These are phyloP conservation scores for Poecilia wingei DNA, from an alignment of 2,797 vertebrate genomes.

Conservation along the genomic window DNA sequence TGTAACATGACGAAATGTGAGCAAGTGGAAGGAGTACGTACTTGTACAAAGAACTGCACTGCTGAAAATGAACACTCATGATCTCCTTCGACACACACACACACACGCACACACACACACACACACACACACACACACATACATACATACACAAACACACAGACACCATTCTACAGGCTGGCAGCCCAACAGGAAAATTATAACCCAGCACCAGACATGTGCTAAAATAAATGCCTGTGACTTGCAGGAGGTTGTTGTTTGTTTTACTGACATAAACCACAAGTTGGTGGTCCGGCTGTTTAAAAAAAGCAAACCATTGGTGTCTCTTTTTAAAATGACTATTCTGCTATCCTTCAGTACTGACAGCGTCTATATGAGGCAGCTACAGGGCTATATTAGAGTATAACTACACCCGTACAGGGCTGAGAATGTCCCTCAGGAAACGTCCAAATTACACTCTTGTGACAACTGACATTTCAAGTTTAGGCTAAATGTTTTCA, in stretches of 20 bases:
- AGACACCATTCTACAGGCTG: conserved; percentile 22
- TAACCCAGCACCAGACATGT: conserved; percentile 44
- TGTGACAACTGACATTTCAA: background rate
- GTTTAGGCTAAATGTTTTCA: background rate
- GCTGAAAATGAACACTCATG: conserved; percentile 58
- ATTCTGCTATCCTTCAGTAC: background rate
- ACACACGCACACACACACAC: conserved; percentile 19
- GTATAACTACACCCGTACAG: background rate
- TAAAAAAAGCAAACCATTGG: conserved; percentile 15
- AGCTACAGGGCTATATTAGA: background rate
- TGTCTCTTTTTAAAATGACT: background rate
- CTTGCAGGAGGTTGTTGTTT: conserved; percentile 42
- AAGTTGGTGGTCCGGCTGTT: conserved; percentile 26
- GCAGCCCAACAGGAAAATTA: conserved; percentile 41
- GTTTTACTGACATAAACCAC: conserved; percentile 34
- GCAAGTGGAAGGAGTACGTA: background rate
- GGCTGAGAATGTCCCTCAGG: background rate
- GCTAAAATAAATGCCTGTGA: conserved; percentile 39
- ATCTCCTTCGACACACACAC: conserved; percentile 38
- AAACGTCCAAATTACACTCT: background rate
- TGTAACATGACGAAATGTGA: background rate
- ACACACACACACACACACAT: conserved; percentile 28
- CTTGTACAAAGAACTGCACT: conserved; percentile 33
- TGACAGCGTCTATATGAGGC: conserved; percentile 6
- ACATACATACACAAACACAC: conserved; percentile 11